Evolutionary conservation across 2,113 vertebrate species (phyloP).

Genomic region (Chaetodon trifascialis): DNA sequence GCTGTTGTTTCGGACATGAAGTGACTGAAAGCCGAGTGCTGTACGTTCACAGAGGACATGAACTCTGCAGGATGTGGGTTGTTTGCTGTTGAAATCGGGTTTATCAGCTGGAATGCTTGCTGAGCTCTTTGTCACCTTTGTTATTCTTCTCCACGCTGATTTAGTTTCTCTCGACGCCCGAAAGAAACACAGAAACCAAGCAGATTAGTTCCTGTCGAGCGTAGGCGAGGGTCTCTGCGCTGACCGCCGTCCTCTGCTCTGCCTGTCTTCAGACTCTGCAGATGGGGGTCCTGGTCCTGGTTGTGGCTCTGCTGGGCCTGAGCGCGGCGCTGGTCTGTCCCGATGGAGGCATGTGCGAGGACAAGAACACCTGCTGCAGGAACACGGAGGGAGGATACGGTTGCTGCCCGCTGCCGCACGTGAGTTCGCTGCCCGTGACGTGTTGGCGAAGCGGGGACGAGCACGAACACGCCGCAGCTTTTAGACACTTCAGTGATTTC

Average conservation of each 20-base stretch:
- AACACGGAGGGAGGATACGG: slow-evolving; percentile 76
- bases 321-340: slow-evolving; percentile 83
- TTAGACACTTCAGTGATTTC: no score
- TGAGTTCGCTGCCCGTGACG: slow-evolving; percentile 74
- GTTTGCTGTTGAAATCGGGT: slow-evolving; percentile 41
- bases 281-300: slow-evolving; percentile 50
- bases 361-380: slow-evolving; percentile 86
- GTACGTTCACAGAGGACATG: neutral
- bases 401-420: slow-evolving; percentile 88
- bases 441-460: neutral
- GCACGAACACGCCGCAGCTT: no score
- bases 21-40: neutral
- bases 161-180: neutral
- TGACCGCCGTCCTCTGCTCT: neutral
- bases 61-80: neutral
- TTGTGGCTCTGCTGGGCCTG: slow-evolving; percentile 72
- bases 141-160: neutral
- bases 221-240: neutral
- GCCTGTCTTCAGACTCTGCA: slow-evolving; percentile 42
- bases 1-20: neutral
- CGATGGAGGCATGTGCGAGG: slow-evolving; percentile 81
- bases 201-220: neutral
- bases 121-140: neutral
- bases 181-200: slow-evolving; percentile 11
- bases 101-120: slow-evolving; percentile 30